Evolutionary conservation across 2,888 invertebrate species (phyloP).

Genomic region (Ceratothoa steindachneri): DNA sequence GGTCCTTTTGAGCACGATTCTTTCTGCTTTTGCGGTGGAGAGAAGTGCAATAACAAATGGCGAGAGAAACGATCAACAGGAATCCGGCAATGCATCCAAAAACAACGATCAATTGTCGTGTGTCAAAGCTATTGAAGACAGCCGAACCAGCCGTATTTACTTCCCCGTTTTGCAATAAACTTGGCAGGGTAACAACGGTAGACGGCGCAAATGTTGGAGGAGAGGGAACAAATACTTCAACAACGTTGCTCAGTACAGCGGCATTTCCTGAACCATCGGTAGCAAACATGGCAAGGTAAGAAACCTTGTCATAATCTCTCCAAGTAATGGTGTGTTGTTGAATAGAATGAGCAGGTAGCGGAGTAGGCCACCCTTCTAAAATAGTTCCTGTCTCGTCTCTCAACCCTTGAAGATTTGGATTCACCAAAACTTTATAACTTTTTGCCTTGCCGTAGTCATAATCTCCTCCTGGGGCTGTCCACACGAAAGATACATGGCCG

Average conservation of each 20-base stretch:
- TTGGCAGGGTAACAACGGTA: constrained; percentile 50
- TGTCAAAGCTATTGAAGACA: constrained; percentile 22
- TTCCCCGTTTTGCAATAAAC: constrained; percentile 49
- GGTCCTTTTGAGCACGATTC: constrained; percentile 28
- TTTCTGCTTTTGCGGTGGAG: constrained; percentile 35
- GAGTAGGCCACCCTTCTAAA: constrained; percentile 40
- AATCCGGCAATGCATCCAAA: constrained; percentile 38
- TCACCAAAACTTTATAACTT: constrained; percentile 40
- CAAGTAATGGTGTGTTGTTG: constrained; percentile 55
- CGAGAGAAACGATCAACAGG: constrained; percentile 22
- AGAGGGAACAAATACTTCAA: constrained; percentile 58
- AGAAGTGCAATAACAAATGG: constrained; percentile 36
- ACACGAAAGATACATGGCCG: constrained; percentile 57
- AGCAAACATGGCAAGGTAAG: constrained; percentile 59
- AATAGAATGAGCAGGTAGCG: constrained; percentile 50
- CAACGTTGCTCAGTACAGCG: constrained; percentile 57
- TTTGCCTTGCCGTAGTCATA: constrained; percentile 51
- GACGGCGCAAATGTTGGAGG: constrained; percentile 57
- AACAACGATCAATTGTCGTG: constrained; percentile 38
- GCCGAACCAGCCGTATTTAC: constrained; percentile 20
- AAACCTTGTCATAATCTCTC: constrained; percentile 57
- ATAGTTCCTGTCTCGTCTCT: not conserved
- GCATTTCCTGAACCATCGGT: constrained; percentile 56
- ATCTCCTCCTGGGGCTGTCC: constrained; percentile 60
- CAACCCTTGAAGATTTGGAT: constrained; percentile 5